These are phyloP conservation scores for Drosophila nr. medialis DNA, from an alignment of 2,888 invertebrate genomes.

Conservation along the genomic window DNA sequence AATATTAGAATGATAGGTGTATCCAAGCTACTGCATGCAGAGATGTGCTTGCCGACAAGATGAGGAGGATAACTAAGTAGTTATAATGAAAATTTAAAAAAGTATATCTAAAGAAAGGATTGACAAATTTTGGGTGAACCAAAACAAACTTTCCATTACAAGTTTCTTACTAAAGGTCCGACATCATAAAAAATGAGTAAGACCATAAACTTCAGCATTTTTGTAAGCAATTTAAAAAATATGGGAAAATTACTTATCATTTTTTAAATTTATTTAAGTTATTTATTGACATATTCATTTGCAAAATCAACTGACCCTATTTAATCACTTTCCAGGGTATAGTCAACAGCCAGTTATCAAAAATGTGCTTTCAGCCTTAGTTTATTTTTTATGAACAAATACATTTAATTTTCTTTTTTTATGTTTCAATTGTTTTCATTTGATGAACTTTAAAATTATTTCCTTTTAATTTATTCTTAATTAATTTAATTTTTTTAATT, in stretches of 20 bases:
- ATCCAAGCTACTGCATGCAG: neutral
- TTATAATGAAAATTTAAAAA: neutral
- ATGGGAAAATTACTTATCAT: fast-evolving
- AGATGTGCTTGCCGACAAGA: neutral
- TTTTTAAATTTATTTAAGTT: neutral
- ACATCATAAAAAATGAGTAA: neutral
- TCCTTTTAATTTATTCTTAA: neutral
- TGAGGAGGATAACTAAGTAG: neutral
- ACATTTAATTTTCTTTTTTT: too few relatives aligned
- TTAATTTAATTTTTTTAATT: neutral
- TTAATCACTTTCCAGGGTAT: too few relatives aligned
- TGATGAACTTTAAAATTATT: neutral
- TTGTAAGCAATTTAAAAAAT: neutral
- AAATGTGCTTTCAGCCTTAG: too few relatives aligned
- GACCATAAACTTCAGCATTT: neutral
- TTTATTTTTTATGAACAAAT: too few relatives aligned
- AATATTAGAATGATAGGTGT: too few relatives aligned
- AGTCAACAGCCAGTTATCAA: neutral
- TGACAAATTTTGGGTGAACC: too few relatives aligned
- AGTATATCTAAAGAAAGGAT: neutral
- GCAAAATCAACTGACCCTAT: too few relatives aligned
- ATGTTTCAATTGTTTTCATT: too few relatives aligned
- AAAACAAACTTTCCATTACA: neutral
- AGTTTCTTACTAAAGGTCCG: neutral
- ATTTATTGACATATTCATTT: too few relatives aligned